Base-by-base conservation (phyloP, 2,797 vertebrate species). In the Lacerta agilis region DNA sequence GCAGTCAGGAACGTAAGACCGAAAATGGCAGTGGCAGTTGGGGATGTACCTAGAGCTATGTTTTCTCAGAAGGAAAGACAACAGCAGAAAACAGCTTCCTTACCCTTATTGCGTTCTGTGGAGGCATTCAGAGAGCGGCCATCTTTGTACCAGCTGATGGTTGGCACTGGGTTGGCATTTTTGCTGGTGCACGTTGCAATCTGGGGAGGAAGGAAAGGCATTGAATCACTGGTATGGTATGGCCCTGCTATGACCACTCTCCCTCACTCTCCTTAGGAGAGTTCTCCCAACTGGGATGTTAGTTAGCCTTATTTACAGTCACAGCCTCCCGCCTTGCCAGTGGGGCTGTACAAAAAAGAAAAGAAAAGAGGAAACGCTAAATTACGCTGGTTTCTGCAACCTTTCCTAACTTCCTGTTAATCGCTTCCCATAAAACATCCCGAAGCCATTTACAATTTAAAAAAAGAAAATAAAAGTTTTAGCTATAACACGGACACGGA, bases 101-200 rank as follows among this genome's bases (percentile, higher is more conserved):
- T 95, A 99, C 98, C 95, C 76, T 95, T 89, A 36, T 94, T 97
- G 87, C 66, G 91, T 89, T 97, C 97, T 38, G 94, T 96, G 87
- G 97, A 94, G 61, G 97, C 94, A 0, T 97, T 88, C 2, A 99
- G 94, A 9, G 93, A 97, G 17, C 92, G 88, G 29, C 94, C 92
- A 1, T 98, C 96, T 92, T 97, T 98, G 90, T 97, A 98, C 98
- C 98, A 99, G 89, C 97, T 95, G 83, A 98, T 97, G 82, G 96
- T 95, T 6, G 98, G 97, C 66, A 86, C 91, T 0, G 98, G 98
- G 93, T 97, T 95, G 88, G 97, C 97, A 0, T 99, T 98, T 83
- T 64, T 97, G 3, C 98, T 96, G 69, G 45, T 90, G 92, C 98
- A 98, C 23, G 90, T 95, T 7, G 97, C 97, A 0, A 98, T 97